Evolutionary conservation across 2,888 invertebrate species (phyloP), one percentile per base, ranked within the genome.

Genomic region (Iselma pallidipennis): DNA sequence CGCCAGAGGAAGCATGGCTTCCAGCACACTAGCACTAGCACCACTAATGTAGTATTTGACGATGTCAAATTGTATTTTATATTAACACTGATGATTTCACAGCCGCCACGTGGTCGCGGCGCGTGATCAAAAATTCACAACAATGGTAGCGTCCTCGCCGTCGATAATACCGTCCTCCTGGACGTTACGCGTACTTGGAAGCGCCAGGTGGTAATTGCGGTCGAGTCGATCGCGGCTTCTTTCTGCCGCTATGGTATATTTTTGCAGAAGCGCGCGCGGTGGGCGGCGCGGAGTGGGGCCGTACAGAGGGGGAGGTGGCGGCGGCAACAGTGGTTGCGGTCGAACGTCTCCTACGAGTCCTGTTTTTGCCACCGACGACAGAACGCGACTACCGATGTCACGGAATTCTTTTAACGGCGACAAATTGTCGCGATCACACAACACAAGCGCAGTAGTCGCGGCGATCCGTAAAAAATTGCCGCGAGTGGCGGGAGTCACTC

Each of bases 161-260:
- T 63, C 60, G 68, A 61, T 57, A 63, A 31, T 19, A 25, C 19
- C 28, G 50, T 52, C 58, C 37, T n/a, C 52, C 16, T 52, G 12
- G 14, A 26, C 66, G 67, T 69, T 72, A 54, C 26, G 53, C 75
- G 75, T 76, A 77, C 80, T 37, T 37, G 37, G 6, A 7, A 37
- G 16, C 5, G 16, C 37, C 81, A 81, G 81, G 81, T 82, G 81
- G 80, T 81, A 78, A 81, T 81, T 80, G 80, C 79, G 80, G 80
- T 80, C 75, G 78, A 71, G 82, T 82, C 84, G 84, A 84, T 84
- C 84, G 84, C 84, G 85, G 86, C 86, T 87, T 87, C 86, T 80
- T 80, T 78, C 76, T 76, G 75, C 71, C 74, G 71, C 69, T 69
- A 78, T 37, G 37, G 37, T 37, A 33, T n/a, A 81, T 81, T 81